Conservation (phyloP, 2,113 vertebrate species). For the Amia ocellicauda region DNA sequence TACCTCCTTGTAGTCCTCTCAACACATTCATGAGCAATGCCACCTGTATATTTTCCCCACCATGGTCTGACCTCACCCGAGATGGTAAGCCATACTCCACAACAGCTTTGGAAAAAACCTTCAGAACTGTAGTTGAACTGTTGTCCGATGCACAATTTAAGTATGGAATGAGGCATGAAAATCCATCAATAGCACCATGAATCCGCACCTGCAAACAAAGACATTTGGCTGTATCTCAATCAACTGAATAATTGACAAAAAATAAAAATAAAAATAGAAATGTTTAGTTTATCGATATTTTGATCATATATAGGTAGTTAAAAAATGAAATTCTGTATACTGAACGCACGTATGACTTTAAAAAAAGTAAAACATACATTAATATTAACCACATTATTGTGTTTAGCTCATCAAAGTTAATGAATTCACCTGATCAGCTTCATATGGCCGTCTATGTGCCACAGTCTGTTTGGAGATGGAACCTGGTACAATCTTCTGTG, state of each 20-base stretch:
- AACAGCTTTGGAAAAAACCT: not conserved
- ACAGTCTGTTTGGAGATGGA: not conserved
- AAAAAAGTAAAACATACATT: not conserved
- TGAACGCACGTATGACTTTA: too few species aligned
- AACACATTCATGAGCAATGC: not conserved
- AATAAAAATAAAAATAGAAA: too few species aligned
- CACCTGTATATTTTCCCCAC: slow-evolving; percentile 1
- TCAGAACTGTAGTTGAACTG: not conserved
- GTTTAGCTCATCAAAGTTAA: too few species aligned
- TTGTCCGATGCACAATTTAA: not conserved
- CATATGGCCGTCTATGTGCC: not conserved
- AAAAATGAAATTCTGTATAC: too few species aligned
- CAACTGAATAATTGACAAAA: not conserved
- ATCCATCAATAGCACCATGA: not conserved
- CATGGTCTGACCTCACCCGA: not conserved
- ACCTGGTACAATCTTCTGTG: not conserved
- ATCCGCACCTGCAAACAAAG: not conserved
- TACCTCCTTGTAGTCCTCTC: not conserved
- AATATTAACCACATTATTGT: too few species aligned
- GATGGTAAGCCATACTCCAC: not conserved
- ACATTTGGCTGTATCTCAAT: too few species aligned
- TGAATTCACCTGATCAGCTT: not conserved
- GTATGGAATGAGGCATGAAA: not conserved
- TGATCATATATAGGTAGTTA: too few species aligned
- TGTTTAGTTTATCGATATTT: too few species aligned